These are phyloP conservation scores for Pandemis cinnamomeana DNA, from an alignment of 2,888 invertebrate genomes.

Conservation along the genomic window DNA sequence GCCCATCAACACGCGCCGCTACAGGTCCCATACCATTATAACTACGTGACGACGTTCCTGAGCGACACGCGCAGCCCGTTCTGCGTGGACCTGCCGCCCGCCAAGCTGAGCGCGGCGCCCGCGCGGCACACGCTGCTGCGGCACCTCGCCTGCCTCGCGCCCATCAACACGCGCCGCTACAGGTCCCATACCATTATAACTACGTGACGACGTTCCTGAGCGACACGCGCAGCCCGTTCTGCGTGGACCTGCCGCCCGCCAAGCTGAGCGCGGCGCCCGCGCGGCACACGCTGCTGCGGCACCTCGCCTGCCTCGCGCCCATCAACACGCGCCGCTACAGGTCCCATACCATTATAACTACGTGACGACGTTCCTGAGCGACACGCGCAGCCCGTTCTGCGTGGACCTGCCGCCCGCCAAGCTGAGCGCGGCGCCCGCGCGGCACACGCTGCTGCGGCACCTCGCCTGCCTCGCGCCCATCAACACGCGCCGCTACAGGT, in stretches of 20 bases:
- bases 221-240: slow-evolving; percentile 75
- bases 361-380: slow-evolving; percentile 85
- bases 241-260: slow-evolving; percentile 73
- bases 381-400: slow-evolving; percentile 74
- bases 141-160: slow-evolving; percentile 66
- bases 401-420: slow-evolving; percentile 71
- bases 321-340: slow-evolving; percentile 62
- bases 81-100: slow-evolving; percentile 75
- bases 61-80: slow-evolving; percentile 79
- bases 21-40: no score
- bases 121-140: slow-evolving; percentile 65
- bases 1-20: slow-evolving; percentile 62
- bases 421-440: slow-evolving; percentile 49
- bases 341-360: no score
- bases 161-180: slow-evolving; percentile 62
- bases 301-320: slow-evolving; percentile 66
- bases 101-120: slow-evolving; percentile 49
- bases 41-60: slow-evolving; percentile 85
- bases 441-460: slow-evolving; percentile 67
- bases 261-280: slow-evolving; percentile 50
- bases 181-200: no score
- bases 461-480: slow-evolving; percentile 66
- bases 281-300: slow-evolving; percentile 66
- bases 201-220: slow-evolving; percentile 86
- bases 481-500: slow-evolving; percentile 65